Percentiles rank a stretch among this genome's conserved stretches.
phyloP scores from a whole-genome alignment of 2,888 invertebrate genomes.

The Phengaris alcon region DNA sequence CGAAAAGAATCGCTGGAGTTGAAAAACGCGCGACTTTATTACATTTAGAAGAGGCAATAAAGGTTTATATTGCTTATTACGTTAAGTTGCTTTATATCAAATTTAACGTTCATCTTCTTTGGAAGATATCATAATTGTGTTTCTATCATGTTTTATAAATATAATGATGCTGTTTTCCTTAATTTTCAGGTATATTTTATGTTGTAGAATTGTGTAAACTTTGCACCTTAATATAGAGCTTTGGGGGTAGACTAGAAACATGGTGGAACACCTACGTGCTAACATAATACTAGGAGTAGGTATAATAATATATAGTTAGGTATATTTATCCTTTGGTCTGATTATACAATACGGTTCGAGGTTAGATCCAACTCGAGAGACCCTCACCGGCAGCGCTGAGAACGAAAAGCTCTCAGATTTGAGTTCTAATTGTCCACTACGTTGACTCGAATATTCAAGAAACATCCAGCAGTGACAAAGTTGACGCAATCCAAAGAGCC shows the following conservation, averaged over 20 bases:
- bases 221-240: neutral
- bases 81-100: constrained; percentile 27
- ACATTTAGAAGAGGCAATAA: constrained; percentile 50
- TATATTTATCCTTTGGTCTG: constrained; percentile 1
- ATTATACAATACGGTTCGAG: constrained; percentile 41
- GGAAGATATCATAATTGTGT: constrained; percentile 15
- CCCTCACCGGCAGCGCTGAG: constrained; percentile 40
- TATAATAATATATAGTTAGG: too few relatives aligned
- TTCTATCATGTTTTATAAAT: constrained; percentile 27
- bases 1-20: constrained; percentile 4
- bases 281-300: neutral
- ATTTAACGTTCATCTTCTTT: constrained; percentile 12
- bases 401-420: constrained; percentile 58
- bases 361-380: constrained; percentile 51
- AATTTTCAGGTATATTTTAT: neutral
- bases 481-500: neutral
- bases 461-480: neutral
- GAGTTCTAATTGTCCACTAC: constrained; percentile 60
- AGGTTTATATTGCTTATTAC: constrained; percentile 37
- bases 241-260: neutral
- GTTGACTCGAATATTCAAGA: constrained; percentile 26
- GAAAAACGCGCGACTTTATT: constrained; percentile 45
- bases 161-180: neutral
- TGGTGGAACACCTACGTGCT: neutral
- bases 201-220: neutral